Evolutionary conservation across 2,797 vertebrate genomes (phyloP).

Genomic region (Paramormyrops hopkinsi): DNA sequence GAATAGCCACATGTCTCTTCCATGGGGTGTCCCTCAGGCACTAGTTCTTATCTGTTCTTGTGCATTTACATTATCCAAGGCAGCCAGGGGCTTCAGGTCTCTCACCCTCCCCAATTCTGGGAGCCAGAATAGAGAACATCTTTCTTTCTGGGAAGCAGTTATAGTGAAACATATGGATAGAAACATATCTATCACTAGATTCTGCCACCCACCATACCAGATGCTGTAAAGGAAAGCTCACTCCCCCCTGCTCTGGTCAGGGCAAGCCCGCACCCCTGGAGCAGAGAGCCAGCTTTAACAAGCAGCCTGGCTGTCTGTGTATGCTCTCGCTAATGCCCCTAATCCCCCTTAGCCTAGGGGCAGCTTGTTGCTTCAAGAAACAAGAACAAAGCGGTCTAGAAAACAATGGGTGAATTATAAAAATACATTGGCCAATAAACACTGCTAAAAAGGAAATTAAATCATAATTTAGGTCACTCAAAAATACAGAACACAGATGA

Average conservation of each 20-base stretch:
- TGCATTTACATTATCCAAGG: neutral
- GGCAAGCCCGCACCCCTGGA: neutral
- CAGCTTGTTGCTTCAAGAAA: constrained; percentile 10
- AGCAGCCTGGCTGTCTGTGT: neutral
- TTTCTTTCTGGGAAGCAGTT: neutral
- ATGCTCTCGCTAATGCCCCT: neutral
- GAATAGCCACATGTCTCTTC: neutral
- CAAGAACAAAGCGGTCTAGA: constrained; percentile 1
- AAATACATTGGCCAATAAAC: neutral
- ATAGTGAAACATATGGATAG: too few relatives aligned
- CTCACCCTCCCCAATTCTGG: neutral
- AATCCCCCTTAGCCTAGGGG: constrained; percentile 5
- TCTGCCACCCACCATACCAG: neutral
- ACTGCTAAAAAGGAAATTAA: neutral
- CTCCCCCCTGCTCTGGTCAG: neutral
- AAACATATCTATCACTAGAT: neutral
- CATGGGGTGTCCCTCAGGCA: neutral
- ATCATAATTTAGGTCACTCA: constrained; percentile 1
- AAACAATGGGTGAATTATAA: neutral
- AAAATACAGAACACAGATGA: neutral
- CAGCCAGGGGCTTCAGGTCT: neutral
- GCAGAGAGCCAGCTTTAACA: neutral
- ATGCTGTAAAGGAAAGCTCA: neutral
- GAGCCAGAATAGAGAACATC: neutral
- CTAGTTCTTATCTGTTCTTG: neutral